phyloP scores from a whole-genome alignment of 1,140 invertebrate species.

The Idris sp. region DNA sequence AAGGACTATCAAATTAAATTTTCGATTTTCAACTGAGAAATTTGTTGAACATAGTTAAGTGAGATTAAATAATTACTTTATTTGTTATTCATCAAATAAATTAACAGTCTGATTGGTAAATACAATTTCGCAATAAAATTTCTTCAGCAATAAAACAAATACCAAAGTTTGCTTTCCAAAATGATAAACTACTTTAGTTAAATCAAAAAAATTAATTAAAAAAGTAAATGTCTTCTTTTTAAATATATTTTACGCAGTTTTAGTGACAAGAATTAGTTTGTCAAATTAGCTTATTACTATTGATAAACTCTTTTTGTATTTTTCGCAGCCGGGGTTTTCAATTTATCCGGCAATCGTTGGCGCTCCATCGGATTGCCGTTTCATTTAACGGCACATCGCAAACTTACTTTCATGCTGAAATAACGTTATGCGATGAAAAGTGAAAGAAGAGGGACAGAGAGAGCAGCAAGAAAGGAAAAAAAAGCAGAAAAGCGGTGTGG shows the following conservation, averaged over 20 bases:
- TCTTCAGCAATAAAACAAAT: too few species aligned
- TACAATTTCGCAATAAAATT: too few species aligned
- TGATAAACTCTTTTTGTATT: conserved; percentile 11
- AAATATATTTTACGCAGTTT: too few species aligned
- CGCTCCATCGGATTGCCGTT: conserved; percentile 52
- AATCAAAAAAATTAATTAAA: too few species aligned
- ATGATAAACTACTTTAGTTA: too few species aligned
- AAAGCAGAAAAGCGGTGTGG: too few species aligned
- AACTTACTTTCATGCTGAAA: conserved; percentile 56
- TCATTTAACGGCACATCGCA: conserved; percentile 62
- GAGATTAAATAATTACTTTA: conserved; percentile 2
- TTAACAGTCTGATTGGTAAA: too few species aligned
- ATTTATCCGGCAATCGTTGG: conserved; percentile 46
- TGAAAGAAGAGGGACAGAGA: conserved; percentile 45
- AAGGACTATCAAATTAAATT: conserved; percentile 8
- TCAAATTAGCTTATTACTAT: conserved; percentile 35
- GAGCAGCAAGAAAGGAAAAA: conserved; percentile 11
- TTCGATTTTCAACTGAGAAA: conserved; percentile 1
- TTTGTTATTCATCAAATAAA: too few species aligned
- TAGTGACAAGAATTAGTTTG: conserved; percentile 41
- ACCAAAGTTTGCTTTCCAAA: too few species aligned
- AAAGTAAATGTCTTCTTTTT: too few species aligned
- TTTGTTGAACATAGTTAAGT: neutral
- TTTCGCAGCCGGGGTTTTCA: conserved; percentile 14
- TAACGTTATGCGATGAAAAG: conserved; percentile 61